Base-by-base conservation (phyloP, 2,113 vertebrate species). In the Himantopus leucocephalus region DNA sequence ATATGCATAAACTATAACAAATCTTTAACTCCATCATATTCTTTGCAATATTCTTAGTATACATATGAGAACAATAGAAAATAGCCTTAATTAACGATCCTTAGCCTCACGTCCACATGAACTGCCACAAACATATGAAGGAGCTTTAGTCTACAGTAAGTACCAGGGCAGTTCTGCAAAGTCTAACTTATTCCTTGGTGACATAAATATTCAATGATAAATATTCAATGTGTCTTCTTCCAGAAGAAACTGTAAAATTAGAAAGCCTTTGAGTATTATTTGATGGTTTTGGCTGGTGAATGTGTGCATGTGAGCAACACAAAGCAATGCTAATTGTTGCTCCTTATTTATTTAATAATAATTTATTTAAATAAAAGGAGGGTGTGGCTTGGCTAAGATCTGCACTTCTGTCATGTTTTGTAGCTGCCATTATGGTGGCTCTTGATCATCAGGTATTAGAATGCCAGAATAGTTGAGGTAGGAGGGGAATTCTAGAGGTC, bases 241-340 rank as follows among this genome's bases (percentile, higher is more conserved):
- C 41, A 81, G 70, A 92, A 66, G 27, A 56, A 88, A 92, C 15
- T 68, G 22, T 55, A 91, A 64, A 72, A 59, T 37, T 55, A 82
- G 60, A 71, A 60, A 15, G 1, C 0, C 9, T 52, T 66, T 66
- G 29, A 76, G 29, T 86, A 29, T 59, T 86, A n/a, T 64, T 75
- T 72, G 8, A 14, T 45, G 11, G 21, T 6, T 78, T 70, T 88
- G 23, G 8, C 15, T 77, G n/a, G 9, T 76, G 29, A 67, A 68
- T 29, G 2, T 30, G 12, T 67, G 22, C 32, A 27, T 70, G 30
- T 66, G 45, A 90, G 23, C 52, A 82, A 55, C 24, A 79, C 17
- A 68, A 48, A 78, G 17, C 12, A 45, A 26, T 19, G 24, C 77
- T 66, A 53, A 24, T 45, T 77, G 27, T 85, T 90, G 4, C 27